Evolutionary conservation across 2,113 vertebrate species (phyloP), one percentile per base, ranked within the genome.

Genomic region (Phoxinus phoxinus): DNA sequence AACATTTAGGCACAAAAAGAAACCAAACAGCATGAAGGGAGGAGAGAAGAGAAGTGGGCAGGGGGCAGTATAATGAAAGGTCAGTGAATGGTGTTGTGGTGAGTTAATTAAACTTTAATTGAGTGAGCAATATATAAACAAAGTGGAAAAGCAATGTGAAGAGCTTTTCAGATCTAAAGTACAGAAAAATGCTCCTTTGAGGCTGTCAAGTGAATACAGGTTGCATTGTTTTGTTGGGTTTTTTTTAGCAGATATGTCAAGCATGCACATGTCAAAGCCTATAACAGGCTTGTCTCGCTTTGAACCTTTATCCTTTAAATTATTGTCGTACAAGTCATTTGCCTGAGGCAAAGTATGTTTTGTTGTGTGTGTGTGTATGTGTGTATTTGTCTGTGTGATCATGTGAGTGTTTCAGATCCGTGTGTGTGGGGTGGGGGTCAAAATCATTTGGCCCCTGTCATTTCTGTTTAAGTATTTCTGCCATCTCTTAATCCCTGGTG

Each of bases 401-500:
- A 72, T 83, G 67, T 41, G 48, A 73, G 51, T 58, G 65, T 83
- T 79, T n/a, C 46, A n/a, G 65, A 58, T 72, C 15, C 44, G 27
- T 56, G 83, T 41, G 58, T 69, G 74, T 58, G 69, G 53, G 84
- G 23, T 61, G 19, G 32, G 76, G 63, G 67, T 61, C 63, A 85
- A 85, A 76, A 65, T 75, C 58, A 76, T 77, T 83, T 83, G 46
- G 27, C 81, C 81, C 46, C 81, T 72, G 81, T 83, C 67, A 83
- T 67, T 83, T 72, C 27, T 58, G n/a, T 83, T 83, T 72, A 83
- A 83, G 65, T 72, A 83, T 53, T 83, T 73, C 65, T 83, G 67
- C 65, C 81, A 58, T 83, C 65, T 83, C 81, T 83, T 83, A 83
- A 83, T 83, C 67, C 81, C 81, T 21, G 48, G 46, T 41, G 81